Conservation (phyloP, 2,113 vertebrate genomes). For the Maccullochella peelii region DNA sequence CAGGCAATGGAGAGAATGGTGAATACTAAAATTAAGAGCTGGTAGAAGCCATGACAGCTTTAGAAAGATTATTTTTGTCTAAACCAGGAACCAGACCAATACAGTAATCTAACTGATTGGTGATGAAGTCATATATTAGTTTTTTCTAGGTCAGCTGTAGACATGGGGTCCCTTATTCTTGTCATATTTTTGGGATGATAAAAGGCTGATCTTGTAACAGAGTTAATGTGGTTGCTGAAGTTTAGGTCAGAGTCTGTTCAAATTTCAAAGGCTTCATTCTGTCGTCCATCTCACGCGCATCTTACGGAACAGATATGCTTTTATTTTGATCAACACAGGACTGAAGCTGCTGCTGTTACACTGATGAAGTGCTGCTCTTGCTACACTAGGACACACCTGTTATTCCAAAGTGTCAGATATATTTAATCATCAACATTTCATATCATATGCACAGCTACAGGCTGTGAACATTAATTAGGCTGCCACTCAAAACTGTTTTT, state of each 20-base stretch:
- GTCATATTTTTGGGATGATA: too few species aligned
- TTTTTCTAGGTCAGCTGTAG: neutral
- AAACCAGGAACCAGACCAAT: neutral
- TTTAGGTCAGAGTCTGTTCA: neutral
- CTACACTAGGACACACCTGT: neutral
- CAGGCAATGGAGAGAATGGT: neutral
- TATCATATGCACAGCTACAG: neutral
- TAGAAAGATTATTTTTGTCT: neutral
- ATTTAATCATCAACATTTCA: slow-evolving; percentile 1
- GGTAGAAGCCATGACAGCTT: neutral
- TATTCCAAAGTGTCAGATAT: slow-evolving; percentile 1
- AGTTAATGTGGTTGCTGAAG: too few species aligned
- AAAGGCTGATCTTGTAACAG: too few species aligned
- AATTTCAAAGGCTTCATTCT: neutral
- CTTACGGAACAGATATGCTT: neutral
- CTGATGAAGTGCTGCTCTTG: neutral
- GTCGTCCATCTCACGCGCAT: neutral
- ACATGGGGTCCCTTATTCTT: neutral
- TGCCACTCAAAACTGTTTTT: neutral
- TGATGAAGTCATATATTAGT: neutral
- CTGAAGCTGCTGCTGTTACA: neutral
- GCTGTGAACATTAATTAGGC: neutral
- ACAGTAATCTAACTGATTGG: neutral
- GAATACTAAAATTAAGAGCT: neutral
- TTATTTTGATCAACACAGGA: neutral